Conservation (phyloP, 2,113 vertebrate species). For the Carollia perspicillata region DNA sequence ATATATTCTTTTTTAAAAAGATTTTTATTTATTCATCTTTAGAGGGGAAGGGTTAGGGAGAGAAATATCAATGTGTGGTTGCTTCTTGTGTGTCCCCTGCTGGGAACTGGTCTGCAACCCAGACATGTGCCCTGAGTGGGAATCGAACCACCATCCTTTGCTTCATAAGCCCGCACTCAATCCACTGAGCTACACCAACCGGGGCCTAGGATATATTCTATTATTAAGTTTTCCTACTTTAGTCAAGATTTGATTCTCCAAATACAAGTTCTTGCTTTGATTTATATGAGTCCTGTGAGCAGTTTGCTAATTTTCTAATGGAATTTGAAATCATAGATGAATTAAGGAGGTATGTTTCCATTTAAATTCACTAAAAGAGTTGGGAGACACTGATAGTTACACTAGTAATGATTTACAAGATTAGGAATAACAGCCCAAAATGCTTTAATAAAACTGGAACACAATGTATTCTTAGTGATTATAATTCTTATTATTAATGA, state of each 20-base stretch:
- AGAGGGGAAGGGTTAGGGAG: no score
- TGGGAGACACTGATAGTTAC: not conserved
- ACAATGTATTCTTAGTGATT: not conserved
- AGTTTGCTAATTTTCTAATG: not conserved
- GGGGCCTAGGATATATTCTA: not conserved
- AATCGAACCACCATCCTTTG: no score
- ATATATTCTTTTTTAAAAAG: not conserved
- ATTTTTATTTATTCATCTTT: no score
- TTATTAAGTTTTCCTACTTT: not conserved
- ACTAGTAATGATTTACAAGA: not conserved
- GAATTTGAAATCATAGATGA: not conserved
- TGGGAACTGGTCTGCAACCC: no score
- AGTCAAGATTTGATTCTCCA: conserved; percentile 20
- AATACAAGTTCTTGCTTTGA: not conserved
- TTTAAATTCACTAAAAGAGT: not conserved
- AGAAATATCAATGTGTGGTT: no score
- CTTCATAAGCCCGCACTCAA: no score
- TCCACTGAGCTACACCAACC: no score
- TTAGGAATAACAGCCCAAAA: not conserved
- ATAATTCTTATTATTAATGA: not conserved
- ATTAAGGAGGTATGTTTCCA: not conserved
- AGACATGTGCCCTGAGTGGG: no score
- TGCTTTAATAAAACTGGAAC: not conserved
- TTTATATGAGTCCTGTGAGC: not conserved
- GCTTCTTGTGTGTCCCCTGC: no score